Percentiles rank a stretch among this genome's conserved stretches.
Evolutionary conservation across 1,140 invertebrate species (phyloP).

Genomic region (Dendrolimus kikuchii): DNA sequence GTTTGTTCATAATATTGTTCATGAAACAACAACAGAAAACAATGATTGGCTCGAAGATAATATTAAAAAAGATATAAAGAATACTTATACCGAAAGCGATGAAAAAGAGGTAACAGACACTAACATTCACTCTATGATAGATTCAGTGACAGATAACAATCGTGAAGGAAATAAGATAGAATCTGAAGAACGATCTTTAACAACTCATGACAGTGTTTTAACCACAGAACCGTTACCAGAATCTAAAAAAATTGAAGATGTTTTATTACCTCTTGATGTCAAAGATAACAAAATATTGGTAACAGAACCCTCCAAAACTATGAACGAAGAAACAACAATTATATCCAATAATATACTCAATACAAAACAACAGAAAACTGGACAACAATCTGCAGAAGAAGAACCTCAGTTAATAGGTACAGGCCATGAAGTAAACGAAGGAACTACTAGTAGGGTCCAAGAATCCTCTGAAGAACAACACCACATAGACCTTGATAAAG

Average conservation of each 20-base stretch:
- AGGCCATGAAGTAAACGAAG: too few relatives aligned
- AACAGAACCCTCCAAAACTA: conserved; percentile 1
- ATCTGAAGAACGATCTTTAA: conserved; percentile 39
- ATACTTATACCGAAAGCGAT: conserved; percentile 5
- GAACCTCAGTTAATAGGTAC: too few relatives aligned
- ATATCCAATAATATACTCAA: background rate
- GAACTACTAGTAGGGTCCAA: too few relatives aligned
- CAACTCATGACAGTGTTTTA: conserved; percentile 29
- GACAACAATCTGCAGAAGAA: too few relatives aligned
- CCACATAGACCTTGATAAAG: background rate
- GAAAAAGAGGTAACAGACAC: conserved; percentile 8
- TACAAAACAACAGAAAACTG: too few relatives aligned
- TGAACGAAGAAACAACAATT: conserved; percentile 2
- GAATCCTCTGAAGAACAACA: too few relatives aligned
- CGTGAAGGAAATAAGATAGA: conserved; percentile 7
- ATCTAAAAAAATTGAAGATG: conserved; percentile 23
- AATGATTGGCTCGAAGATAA: conserved; percentile 36
- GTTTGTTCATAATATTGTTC: conserved; percentile 8
- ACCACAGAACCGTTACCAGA: conserved; percentile 29
- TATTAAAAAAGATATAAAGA: conserved; percentile 13
- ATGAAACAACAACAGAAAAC: conserved; percentile 22
- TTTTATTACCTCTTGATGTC: conserved; percentile 23
- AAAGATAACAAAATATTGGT: conserved; percentile 15
- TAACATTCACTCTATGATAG: conserved; percentile 7
- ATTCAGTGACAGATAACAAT: conserved; percentile 2